Conservation (phyloP, 92 coral and sea anemone species). For the Heteractis magnifica region DNA sequence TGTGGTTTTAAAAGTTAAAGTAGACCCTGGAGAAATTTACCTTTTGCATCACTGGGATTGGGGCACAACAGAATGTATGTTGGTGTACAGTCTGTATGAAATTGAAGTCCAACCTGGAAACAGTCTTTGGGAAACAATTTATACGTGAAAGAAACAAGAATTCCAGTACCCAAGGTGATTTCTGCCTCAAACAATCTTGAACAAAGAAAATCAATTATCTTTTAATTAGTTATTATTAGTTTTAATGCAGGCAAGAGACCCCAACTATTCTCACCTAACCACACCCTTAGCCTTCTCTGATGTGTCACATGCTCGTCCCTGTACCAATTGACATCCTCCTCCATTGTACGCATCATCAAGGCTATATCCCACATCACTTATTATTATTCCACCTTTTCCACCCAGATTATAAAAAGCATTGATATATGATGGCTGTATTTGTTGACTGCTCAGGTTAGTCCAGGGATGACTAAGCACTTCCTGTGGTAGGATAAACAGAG, state of each 20-base stretch:
- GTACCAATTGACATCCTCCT: constrained; percentile 79
- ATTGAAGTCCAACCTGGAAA: constrained; percentile 79
- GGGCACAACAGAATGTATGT: constrained; percentile 86
- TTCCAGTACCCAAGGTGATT: constrained; percentile 55
- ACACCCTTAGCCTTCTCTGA: constrained; percentile 68
- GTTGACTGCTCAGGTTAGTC: constrained; percentile 94
- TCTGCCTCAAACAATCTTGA: constrained; percentile 79
- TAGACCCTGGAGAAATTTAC: background rate
- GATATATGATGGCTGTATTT: constrained; percentile 73
- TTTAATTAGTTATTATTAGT: too few species aligned
- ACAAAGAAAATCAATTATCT: background rate
- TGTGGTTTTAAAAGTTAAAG: too few species aligned
- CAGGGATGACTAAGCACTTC: constrained; percentile 71
- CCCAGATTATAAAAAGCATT: constrained; percentile 85
- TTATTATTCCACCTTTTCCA: constrained; percentile 61
- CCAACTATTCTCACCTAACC: constrained; percentile 54
- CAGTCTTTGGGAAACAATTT: constrained; percentile 52
- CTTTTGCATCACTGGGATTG: constrained; percentile 43
- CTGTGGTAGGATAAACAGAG: constrained; percentile 18
- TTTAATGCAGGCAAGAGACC: too few species aligned
- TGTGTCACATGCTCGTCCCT: constrained; percentile 52
- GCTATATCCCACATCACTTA: constrained; percentile 62
- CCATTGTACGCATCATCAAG: constrained; percentile 79
- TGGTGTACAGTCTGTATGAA: constrained; percentile 78
- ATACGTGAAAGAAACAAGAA: constrained; percentile 76